phyloP scores from a whole-genome alignment of 2,113 vertebrate species.

The Rhabdomys dilectus region DNA sequence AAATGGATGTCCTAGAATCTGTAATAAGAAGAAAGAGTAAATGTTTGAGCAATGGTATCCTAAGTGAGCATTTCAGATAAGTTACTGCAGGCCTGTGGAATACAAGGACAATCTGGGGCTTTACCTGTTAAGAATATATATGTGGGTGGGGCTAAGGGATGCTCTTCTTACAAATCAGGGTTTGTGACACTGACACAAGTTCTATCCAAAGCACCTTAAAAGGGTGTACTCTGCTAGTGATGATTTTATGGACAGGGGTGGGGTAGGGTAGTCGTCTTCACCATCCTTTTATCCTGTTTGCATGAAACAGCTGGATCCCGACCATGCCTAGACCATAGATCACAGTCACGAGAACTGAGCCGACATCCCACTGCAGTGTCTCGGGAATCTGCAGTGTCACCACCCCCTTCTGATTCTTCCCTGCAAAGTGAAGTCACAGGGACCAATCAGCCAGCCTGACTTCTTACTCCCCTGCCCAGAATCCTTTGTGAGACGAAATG shows the following conservation, averaged over 20 bases:
- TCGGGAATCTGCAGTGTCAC: conserved; percentile 87
- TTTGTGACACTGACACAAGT: conserved; percentile 64
- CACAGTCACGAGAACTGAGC: conserved; percentile 79
- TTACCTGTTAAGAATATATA: conserved; percentile 47
- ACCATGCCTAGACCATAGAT: conserved; percentile 74
- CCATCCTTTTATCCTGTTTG: conserved; percentile 74
- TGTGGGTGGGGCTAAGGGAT: conserved; percentile 18
- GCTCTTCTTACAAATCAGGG: conserved; percentile 61
- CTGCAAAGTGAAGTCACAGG: conserved; percentile 90
- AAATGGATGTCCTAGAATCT: conserved; percentile 84
- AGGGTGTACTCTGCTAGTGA: conserved; percentile 57
- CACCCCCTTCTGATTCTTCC: conserved; percentile 84
- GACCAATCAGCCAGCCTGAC: conserved; percentile 87
- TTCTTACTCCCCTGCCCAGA: conserved; percentile 89
- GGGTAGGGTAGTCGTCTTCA: background rate
- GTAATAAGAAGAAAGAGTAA: conserved; percentile 86
- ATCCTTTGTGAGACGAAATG: conserved; percentile 89
- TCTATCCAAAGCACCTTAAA: conserved; percentile 79
- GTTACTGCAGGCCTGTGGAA: conserved; percentile 51
- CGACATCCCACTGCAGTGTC: conserved; percentile 84
- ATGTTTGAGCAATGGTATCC: conserved; percentile 73
- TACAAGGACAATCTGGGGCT: conserved; percentile 54
- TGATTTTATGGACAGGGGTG: background rate
- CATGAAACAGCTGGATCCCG: conserved; percentile 61
- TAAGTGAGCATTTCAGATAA: conserved; percentile 78